Percentiles rank a stretch among this genome's conserved stretches.
phyloP scores from a whole-genome alignment of 2,113 vertebrate genomes.

The Numida meleagris region DNA sequence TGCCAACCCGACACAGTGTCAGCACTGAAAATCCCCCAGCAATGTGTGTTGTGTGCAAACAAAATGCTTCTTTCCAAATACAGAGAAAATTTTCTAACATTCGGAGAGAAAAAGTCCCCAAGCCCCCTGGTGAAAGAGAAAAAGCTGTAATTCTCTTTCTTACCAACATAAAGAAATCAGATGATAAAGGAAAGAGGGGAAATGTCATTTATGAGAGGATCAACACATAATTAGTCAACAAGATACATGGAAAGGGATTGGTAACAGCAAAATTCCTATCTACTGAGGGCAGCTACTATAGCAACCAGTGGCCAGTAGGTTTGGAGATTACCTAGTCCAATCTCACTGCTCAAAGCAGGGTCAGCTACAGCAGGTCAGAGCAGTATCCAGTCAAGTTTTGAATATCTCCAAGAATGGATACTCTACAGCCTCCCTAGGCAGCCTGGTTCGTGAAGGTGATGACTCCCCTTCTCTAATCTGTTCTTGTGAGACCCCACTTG shows the following conservation, averaged over 20 bases:
- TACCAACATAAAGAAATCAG: not conserved
- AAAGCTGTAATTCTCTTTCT: not conserved
- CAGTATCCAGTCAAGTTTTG: not conserved
- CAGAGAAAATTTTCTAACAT: not conserved
- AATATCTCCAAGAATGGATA: not conserved
- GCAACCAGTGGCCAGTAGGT: not conserved
- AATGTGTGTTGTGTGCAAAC: not conserved
- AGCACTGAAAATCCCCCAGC: not conserved
- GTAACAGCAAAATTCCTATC: not conserved
- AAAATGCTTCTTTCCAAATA: not conserved
- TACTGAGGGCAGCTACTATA: not conserved
- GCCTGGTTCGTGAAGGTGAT: not conserved
- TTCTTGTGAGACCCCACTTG: not conserved
- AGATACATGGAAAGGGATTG: not conserved
- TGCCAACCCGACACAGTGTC: not conserved
- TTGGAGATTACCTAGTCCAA: not conserved
- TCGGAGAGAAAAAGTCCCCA: not conserved
- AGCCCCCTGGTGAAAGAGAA: not conserved
- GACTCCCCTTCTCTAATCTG: not conserved
- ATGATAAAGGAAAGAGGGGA: not conserved
- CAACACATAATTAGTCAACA: not conserved
- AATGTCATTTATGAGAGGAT: not conserved
- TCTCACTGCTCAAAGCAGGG: fast-evolving
- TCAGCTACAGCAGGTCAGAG: not conserved
- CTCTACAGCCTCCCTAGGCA: fast-evolving